Evolutionary conservation across 2,888 invertebrate species (phyloP).

Genomic region (Lasioglossum vierecki): DNA sequence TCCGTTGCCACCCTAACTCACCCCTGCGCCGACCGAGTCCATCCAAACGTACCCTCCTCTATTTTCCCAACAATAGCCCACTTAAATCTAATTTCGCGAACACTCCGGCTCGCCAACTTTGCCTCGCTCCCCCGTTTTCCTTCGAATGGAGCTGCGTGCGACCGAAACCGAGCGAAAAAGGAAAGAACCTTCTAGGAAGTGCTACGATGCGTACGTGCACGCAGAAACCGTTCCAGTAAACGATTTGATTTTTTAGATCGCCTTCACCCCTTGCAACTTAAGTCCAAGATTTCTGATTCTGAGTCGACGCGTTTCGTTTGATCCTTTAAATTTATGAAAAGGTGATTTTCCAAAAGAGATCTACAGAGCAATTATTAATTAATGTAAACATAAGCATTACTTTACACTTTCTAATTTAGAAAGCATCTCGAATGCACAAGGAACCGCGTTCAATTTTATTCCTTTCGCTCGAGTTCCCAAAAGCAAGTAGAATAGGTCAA

Average conservation of each 20-base stretch:
- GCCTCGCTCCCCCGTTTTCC: constrained; percentile 43
- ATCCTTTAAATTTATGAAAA: not conserved
- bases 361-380: not conserved
- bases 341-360: not conserved
- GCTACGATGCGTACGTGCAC: not conserved
- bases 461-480: not conserved
- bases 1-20: constrained; percentile 7
- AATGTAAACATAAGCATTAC: not conserved
- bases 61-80: constrained; percentile 73
- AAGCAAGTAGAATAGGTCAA: not conserved
- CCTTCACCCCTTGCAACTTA: not conserved
- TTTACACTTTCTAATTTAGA: not conserved
- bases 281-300: not conserved
- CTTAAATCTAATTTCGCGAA: constrained; percentile 77
- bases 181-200: constrained; percentile 12
- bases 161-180: constrained; percentile 32
- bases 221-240: not conserved
- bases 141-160: constrained; percentile 29
- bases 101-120: constrained; percentile 61
- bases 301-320: too few relatives aligned
- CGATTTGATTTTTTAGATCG: not conserved
- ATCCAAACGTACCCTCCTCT: constrained; percentile 51
- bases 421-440: not conserved
- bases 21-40: constrained; percentile 32
- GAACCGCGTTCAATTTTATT: not conserved